A percentile compares a stretch with the other conserved stretches of the same genome.
Evolutionary conservation across 2,797 vertebrate species (phyloP).

Genomic region (Percopsis omiscomaycus): DNA sequence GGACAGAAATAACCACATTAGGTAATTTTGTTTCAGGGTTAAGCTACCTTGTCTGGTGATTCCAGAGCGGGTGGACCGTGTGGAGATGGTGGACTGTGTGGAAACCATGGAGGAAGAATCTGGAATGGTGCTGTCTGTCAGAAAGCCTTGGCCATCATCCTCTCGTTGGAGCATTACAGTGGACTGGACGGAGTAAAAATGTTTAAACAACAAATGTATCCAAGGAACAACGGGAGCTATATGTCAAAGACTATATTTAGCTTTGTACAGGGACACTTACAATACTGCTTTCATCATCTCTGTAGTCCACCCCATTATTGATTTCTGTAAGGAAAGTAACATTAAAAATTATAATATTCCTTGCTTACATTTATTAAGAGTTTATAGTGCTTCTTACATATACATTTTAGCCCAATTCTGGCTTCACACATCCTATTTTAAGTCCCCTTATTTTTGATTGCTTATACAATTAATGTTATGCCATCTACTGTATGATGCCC

Average conservation of each 20-base stretch:
- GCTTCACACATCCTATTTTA: conserved; percentile 13
- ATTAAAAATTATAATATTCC: conserved; percentile 12
- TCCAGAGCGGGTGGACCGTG: conserved; percentile 76
- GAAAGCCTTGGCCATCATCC: conserved; percentile 76
- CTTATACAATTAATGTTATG: no score
- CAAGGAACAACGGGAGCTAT: no score
- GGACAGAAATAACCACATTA: neutral
- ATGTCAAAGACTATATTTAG: neutral
- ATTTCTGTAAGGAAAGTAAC: conserved; percentile 79
- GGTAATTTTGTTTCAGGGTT: neutral
- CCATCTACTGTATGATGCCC: no score
- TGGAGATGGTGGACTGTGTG: conserved; percentile 68
- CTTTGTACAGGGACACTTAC: conserved; percentile 71
- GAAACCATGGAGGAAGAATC: conserved; percentile 74
- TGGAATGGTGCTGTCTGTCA: conserved; percentile 73
- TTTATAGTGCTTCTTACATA: no score
- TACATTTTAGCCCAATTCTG: neutral
- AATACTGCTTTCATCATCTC: conserved; percentile 86
- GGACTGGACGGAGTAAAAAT: conserved; percentile 73
- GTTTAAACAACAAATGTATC: neutral
- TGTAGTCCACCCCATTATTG: conserved; percentile 80
- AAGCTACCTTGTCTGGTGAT: conserved; percentile 79
- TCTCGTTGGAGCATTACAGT: conserved; percentile 65
- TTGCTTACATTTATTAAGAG: no score
- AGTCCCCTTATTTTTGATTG: no score